Evolutionary conservation across 2,113 vertebrate genomes (phyloP), one percentile per base, ranked within the genome.

Genomic region (Scolopax mira): DNA sequence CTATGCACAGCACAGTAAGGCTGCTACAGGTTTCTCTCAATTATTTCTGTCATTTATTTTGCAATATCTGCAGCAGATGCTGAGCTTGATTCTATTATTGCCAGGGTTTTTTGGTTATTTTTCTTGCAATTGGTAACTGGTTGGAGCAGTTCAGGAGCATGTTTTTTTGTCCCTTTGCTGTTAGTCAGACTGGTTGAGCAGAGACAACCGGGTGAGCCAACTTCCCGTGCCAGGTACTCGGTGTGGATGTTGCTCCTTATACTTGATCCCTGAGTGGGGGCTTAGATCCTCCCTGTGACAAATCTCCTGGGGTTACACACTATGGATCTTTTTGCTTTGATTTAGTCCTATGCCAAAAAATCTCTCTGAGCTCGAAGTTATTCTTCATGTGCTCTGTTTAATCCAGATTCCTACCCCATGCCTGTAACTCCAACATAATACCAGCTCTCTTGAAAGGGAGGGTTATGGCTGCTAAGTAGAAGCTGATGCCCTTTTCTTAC

Each of bases 401-500:
- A 58, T 9, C 42, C 72, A 31, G 18, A 58, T 31, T 75, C 71
- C 72, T 61, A 21, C 39, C 57, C 73, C 17, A 1, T 2, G 2
- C 62, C 74, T 62, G 30, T 35, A 41, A 5, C 37, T 67, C 79
- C 60, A 75, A 4, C 25, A 2, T 11, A 27, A 39, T 1, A 48
- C 62, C 48, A 49, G 35, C 61, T 85, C 27, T 33, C 67, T 44
- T 22, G 18, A 25, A n/a, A 35, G 49, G 18, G 39, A 57, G 37
- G 27, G 17, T n/a, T 81, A 18, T 28, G 67, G 48, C 11, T 2
- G 2, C 23, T 58, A 22, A 37, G 35, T 7, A 33, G 8, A 24
- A 65, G 28, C 6, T 66, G 46, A 13, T 62, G 39, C 25, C 54
- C 6, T 83, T 79, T 81, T 57, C 82, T 96, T 97, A 97, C 95